phyloP scores from a whole-genome alignment of 1,140 invertebrate species.

The Amphibalanus amphitrite region DNA sequence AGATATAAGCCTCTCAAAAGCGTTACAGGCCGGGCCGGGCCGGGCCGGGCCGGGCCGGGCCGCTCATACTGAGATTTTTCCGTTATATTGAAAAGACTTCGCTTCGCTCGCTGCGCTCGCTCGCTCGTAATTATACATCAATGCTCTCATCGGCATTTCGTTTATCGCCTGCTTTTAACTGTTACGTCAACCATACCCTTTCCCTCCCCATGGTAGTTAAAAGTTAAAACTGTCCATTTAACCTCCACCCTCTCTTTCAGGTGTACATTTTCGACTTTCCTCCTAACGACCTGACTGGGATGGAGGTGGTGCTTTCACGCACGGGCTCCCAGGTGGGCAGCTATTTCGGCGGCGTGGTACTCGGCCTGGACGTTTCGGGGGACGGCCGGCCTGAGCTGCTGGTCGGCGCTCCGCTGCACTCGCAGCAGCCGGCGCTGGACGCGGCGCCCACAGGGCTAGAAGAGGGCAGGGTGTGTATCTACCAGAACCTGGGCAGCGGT shows the following conservation, averaged over 20 bases:
- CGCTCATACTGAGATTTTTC: too few relatives aligned
- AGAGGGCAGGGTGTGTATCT: constrained; percentile 41
- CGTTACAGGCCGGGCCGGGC: too few relatives aligned
- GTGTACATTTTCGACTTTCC: constrained; percentile 25
- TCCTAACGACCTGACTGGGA: constrained; percentile 8
- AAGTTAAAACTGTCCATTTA: too few relatives aligned
- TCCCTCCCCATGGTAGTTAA: too few relatives aligned
- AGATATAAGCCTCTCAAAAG: too few relatives aligned
- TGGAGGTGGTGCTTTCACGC: constrained; percentile 21
- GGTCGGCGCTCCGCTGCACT: constrained; percentile 57
- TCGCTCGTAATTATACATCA: too few relatives aligned
- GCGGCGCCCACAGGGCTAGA: constrained; percentile 25
- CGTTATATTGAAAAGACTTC: too few relatives aligned
- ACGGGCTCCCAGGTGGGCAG: constrained; percentile 46
- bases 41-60: too few relatives aligned
- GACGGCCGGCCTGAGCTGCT: constrained; percentile 51
- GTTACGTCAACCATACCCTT: too few relatives aligned
- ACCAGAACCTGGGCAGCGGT: constrained; percentile 24
- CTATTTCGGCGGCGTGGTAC: constrained; percentile 56
- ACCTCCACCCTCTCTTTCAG: constrained; percentile 12
- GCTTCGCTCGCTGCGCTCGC: too few relatives aligned
- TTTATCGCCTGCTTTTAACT: too few relatives aligned
- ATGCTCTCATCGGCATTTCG: too few relatives aligned
- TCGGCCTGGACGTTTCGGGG: constrained; percentile 47
- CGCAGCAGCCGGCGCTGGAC: constrained; percentile 14